Evolutionary conservation across 2,888 invertebrate species (phyloP).

Genomic region (Cyaniris semiargus): DNA sequence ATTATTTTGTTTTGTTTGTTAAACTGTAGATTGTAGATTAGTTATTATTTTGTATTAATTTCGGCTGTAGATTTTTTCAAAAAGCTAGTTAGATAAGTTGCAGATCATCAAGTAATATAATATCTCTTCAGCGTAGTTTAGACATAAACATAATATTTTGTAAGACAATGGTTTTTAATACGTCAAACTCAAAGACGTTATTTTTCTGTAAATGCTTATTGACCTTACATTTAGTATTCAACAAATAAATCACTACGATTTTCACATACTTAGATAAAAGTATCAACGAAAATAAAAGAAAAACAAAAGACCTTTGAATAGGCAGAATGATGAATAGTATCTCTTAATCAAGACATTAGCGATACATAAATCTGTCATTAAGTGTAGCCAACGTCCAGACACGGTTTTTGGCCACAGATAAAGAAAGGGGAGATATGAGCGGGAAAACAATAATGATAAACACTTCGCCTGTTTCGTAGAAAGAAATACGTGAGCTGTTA

Average conservation of each 20-base stretch:
- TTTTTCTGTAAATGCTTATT: not conserved
- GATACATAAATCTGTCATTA: constrained; percentile 11
- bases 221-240: not conserved
- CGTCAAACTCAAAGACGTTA: no score
- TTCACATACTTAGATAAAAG: not conserved
- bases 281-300: not conserved
- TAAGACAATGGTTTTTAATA: no score
- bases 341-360: constrained; percentile 11
- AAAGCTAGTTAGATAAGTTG: no score
- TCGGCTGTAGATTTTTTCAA: no score
- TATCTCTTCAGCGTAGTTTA: no score
- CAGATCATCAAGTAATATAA: no score
- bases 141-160: no score
- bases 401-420: constrained; percentile 12
- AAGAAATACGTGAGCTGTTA: not conserved
- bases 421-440: not conserved
- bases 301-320: constrained; percentile 1
- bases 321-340: constrained; percentile 5
- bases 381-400: constrained; percentile 4
- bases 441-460: not conserved
- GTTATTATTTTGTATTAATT: not conserved
- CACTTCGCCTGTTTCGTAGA: not conserved
- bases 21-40: not conserved
- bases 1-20: not conserved
- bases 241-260: not conserved